Conservation (phyloP, 2,797 vertebrate genomes). For the Rallus crepitans region DNA sequence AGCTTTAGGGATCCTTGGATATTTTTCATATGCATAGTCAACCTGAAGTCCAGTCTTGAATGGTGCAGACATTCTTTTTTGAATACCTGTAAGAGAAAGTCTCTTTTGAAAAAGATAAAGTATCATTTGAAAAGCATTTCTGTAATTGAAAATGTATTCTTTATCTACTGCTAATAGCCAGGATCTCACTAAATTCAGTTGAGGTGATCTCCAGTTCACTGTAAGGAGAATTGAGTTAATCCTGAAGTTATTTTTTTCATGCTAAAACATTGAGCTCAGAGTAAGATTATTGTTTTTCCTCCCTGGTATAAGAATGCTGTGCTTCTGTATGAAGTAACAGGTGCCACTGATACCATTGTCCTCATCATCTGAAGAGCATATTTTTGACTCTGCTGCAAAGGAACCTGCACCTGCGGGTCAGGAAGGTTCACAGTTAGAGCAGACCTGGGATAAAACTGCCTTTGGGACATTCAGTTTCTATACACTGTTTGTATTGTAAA, state of each 20-base stretch:
- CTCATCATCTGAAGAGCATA: not conserved
- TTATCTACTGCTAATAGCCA: not conserved
- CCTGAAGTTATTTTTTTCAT: not conserved
- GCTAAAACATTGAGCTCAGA: not conserved
- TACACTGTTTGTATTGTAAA: not conserved
- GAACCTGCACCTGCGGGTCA: not conserved
- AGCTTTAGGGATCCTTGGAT: not conserved
- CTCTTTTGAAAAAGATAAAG: no score
- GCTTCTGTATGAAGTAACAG: not conserved
- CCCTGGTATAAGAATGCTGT: not conserved
- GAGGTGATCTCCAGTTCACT: not conserved
- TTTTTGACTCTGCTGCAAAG: not conserved
- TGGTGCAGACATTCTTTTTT: constrained; percentile 19
- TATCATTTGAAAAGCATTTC: not conserved
- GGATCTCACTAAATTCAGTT: not conserved
- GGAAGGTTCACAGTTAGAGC: not conserved
- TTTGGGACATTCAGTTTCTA: not conserved
- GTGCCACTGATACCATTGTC: no score
- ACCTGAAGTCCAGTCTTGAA: not conserved
- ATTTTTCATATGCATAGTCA: not conserved
- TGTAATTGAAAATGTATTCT: not conserved
- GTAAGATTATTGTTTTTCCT: not conserved
- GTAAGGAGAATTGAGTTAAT: not conserved
- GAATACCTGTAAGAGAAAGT: constrained; percentile 67
- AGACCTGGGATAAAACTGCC: not conserved